Base-by-base conservation (phyloP, 2,797 vertebrate genomes). In the Periophthalmus magnuspinnatus region DNA sequence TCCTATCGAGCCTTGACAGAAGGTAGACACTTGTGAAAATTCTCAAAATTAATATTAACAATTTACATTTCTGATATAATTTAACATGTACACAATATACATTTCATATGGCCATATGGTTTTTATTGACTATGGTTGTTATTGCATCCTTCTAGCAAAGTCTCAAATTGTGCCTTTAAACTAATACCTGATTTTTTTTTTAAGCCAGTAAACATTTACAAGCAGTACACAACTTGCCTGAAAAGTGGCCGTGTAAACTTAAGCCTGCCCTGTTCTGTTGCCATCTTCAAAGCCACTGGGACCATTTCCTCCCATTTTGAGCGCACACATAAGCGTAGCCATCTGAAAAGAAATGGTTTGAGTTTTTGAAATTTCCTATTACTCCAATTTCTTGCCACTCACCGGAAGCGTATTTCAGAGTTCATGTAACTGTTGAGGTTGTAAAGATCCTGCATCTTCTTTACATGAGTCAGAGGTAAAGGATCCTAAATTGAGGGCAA, bases 341-440 rank as follows among this genome's bases (percentile, higher is more conserved):
- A 99, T 73, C 97, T 98, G 79, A 1, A 81, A 70, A n/a, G 24
- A 63, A 2, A 56, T 1, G 13, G 38, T 32, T 70, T 77, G 65
- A 84, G 72, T 76, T 33, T 34, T 52, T 13, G 6, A 54, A 11
- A 50, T 50, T 34, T 59, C 5, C 21, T 13, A 14, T 45, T 45
- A 24, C 13, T 22, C 34, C 8, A 47, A 28, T 47, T 41, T 48
- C 16, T 65, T 13, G 19, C 6, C 6, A 58, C 56, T 73, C 68
- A 98, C 97, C 97, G 97, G 94, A 94, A 96, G 87, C 94, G 93
- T 85, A 99, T 97, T 93, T 99, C 97, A 54, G 96, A 86, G 82
- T 99, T 99, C 80, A 90, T 90, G 38, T 86, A 71, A 70, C 89
- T 80, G 68, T 96, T 96, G 62, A 99, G 92, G 80, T 95, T 70